Evolutionary conservation across 2,888 invertebrate species (phyloP).

Genomic region (Pammene fasciana): DNA sequence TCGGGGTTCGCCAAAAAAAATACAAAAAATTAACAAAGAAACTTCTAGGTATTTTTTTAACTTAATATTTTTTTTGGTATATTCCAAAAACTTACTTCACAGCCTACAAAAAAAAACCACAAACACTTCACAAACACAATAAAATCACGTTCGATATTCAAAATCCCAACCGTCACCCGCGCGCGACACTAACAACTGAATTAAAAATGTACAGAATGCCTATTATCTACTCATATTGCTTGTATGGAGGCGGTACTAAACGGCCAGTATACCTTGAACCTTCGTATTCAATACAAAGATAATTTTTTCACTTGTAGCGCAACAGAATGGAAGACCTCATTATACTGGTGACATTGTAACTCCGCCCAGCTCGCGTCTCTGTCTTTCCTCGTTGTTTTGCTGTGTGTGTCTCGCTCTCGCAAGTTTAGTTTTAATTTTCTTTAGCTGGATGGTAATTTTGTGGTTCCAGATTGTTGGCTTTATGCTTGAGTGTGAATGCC

Average conservation of each 20-base stretch:
- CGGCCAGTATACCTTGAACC: constrained; percentile 50
- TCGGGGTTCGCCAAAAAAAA: too few species aligned
- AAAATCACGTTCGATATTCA: constrained; percentile 47
- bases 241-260: constrained; percentile 70
- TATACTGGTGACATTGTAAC: constrained; percentile 34
- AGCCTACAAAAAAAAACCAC: constrained; percentile 34
- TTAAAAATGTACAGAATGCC: constrained; percentile 74
- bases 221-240: constrained; percentile 74
- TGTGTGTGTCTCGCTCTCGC: constrained; percentile 24
- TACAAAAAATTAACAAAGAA: too few species aligned
- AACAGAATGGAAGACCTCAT: constrained; percentile 3
- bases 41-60: too few species aligned
- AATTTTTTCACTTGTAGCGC: background rate
- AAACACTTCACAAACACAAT: constrained; percentile 42
- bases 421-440: constrained; percentile 37
- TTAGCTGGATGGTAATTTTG: constrained; percentile 39
- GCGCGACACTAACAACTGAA: constrained; percentile 71
- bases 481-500: constrained; percentile 6
- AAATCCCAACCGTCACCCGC: constrained; percentile 51
- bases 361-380: constrained; percentile 34
- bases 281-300: constrained; percentile 9
- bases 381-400: constrained; percentile 1
- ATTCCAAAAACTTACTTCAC: constrained; percentile 34
- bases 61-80: background rate
- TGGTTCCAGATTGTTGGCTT: constrained; percentile 32